Conservation (phyloP, 2,888 invertebrate species). For the Lasioglossum morio region DNA sequence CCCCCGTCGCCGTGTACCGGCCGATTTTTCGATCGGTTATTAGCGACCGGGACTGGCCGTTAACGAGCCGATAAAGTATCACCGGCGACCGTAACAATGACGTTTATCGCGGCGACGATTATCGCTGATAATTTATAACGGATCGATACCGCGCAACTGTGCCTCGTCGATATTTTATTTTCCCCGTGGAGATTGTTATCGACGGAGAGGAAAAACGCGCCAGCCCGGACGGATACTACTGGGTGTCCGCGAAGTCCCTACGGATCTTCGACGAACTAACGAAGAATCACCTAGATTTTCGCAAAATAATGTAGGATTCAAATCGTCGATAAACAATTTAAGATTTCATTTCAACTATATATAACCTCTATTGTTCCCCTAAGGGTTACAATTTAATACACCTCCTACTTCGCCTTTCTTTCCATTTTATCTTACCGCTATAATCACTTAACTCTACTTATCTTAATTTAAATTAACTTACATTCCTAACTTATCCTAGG, state of each 20-base stretch:
- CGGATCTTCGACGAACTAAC: not conserved
- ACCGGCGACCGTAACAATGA: constrained; percentile 43
- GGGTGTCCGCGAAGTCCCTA: not conserved
- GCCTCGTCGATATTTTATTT: constrained; percentile 54
- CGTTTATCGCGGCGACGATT: constrained; percentile 55
- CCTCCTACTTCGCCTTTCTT: no score
- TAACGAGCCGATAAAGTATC: constrained; percentile 57
- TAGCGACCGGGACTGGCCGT: constrained; percentile 30
- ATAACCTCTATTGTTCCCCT: no score
- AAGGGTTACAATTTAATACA: no score
- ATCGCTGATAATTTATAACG: constrained; percentile 55
- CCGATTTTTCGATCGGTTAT: constrained; percentile 38
- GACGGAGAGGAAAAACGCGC: constrained; percentile 13
- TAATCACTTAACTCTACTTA: no score
- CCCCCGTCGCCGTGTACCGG: not conserved
- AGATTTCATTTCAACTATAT: no score
- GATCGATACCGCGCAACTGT: constrained; percentile 47
- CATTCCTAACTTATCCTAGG: no score
- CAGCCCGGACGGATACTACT: not conserved
- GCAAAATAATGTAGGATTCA: no score
- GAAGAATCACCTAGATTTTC: not conserved
- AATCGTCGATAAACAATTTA: no score
- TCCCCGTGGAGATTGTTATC: constrained; percentile 39
- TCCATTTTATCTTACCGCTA: no score
- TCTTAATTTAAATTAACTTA: no score